phyloP scores from a whole-genome alignment of 1,140 invertebrate species.

The Drosophila nebulosa region DNA sequence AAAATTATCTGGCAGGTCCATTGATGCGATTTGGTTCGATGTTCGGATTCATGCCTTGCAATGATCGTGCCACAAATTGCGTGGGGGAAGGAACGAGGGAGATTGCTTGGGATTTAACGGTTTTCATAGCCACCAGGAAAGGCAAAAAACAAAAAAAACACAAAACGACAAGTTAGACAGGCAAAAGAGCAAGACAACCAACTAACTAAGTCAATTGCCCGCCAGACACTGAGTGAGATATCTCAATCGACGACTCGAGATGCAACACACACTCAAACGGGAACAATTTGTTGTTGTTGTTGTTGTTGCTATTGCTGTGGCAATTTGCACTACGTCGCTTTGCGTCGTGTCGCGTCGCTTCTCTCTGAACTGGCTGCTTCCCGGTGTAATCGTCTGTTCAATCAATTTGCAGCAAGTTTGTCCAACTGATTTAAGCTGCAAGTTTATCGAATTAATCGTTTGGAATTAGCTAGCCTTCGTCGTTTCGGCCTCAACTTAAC shows the following conservation, averaged over 20 bases:
- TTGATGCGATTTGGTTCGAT: too few relatives aligned
- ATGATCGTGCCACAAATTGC: conserved; percentile 11
- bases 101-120: not conserved
- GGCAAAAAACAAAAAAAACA: not conserved
- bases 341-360: not conserved
- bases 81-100: not conserved
- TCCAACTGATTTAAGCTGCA: conserved; percentile 59
- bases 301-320: conserved; percentile 35
- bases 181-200: not conserved
- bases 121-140: not conserved
- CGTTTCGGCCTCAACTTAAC: conserved; percentile 7
- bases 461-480: conserved; percentile 51
- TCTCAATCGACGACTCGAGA: conserved; percentile 60
- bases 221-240: conserved; percentile 34
- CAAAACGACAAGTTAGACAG: not conserved
- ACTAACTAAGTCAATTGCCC: conserved; percentile 34
- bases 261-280: conserved; percentile 35
- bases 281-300: conserved; percentile 32
- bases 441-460: conserved; percentile 78
- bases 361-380: conserved; percentile 29
- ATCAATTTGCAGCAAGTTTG: conserved; percentile 72
- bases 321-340: conserved; percentile 51
- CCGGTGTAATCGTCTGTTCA: conserved; percentile 64
- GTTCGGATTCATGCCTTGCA: not conserved
- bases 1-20: conserved; percentile 13